Conservation (phyloP, 2,888 invertebrate genomes). For the Lepidonotus clava region DNA sequence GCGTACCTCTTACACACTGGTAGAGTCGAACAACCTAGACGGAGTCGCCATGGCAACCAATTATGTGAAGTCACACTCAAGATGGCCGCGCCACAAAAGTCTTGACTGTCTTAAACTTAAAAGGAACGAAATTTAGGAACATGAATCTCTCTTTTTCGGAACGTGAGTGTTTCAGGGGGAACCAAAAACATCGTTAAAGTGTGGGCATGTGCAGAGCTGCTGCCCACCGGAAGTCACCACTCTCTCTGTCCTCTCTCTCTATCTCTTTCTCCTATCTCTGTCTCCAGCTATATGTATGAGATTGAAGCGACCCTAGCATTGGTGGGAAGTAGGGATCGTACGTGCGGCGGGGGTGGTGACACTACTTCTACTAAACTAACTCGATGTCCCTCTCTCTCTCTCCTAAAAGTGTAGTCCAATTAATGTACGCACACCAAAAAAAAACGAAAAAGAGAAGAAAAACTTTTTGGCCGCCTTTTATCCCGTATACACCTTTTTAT, state of each 20-base stretch:
- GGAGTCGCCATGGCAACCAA: slow-evolving; percentile 43
- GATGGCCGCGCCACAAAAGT: slow-evolving; percentile 49
- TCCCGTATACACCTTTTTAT: slow-evolving; percentile 36
- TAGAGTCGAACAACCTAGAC: slow-evolving; percentile 29
- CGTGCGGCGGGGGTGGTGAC: slow-evolving; percentile 10
- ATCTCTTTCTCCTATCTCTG: background rate
- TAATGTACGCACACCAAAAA: background rate
- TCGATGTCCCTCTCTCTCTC: slow-evolving; percentile 6
- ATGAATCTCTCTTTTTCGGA: slow-evolving; percentile 34
- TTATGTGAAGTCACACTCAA: slow-evolving; percentile 43
- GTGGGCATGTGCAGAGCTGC: too few relatives aligned
- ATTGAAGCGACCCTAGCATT: background rate
- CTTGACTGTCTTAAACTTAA: slow-evolving; percentile 23
- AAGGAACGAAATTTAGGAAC: background rate
- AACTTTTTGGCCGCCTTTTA: slow-evolving; percentile 5
- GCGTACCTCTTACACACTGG: slow-evolving; percentile 40
- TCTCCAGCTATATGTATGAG: background rate
- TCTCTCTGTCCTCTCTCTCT: slow-evolving; percentile 18
- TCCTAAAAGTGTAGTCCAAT: slow-evolving; percentile 23
- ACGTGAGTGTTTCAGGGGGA: slow-evolving; percentile 28
- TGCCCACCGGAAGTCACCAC: background rate
- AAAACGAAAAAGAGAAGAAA: background rate
- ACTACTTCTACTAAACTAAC: background rate
- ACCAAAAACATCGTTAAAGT: background rate
- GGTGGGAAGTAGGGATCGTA: background rate